phyloP scores from a whole-genome alignment of 2,797 vertebrate species.

The Lacerta agilis region DNA sequence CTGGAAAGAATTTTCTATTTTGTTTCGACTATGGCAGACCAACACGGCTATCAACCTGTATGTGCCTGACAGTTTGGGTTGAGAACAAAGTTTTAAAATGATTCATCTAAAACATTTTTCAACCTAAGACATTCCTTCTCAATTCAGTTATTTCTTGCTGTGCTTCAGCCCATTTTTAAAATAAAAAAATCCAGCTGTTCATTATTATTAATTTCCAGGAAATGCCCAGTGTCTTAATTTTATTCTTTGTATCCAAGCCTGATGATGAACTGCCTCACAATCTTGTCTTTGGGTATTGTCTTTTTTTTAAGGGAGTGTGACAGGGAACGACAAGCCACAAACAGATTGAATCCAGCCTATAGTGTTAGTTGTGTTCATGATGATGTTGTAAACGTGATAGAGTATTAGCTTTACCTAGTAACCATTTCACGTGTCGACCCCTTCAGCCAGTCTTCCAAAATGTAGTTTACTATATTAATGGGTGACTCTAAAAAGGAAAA shows the following conservation, averaged over 20 bases:
- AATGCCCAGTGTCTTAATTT: slow-evolving; percentile 53
- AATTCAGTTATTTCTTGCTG: slow-evolving; percentile 59
- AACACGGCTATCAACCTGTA: too few relatives aligned
- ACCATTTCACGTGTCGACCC: background rate
- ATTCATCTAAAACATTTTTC: slow-evolving; percentile 31
- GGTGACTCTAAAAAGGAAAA: background rate
- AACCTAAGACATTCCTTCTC: background rate
- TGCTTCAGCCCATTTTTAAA: slow-evolving; percentile 49
- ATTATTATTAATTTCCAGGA: slow-evolving; percentile 60
- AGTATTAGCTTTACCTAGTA: background rate
- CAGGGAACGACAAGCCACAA: background rate
- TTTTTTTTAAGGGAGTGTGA: background rate
- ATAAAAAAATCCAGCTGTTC: slow-evolving; percentile 53
- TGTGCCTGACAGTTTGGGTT: background rate
- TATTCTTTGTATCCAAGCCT: slow-evolving; percentile 54
- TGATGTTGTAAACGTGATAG: slow-evolving; percentile 4
- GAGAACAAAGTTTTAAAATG: slow-evolving; percentile 14
- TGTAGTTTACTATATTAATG: background rate
- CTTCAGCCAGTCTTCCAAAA: background rate
- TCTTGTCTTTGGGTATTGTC: background rate
- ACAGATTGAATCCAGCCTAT: slow-evolving; percentile 45
- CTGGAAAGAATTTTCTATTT: too few relatives aligned
- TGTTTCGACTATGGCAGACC: too few relatives aligned
- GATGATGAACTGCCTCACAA: slow-evolving; percentile 48
- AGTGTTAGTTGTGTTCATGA: background rate